Conservation (phyloP, 2,797 vertebrate species). For the Poecilia velifera region DNA sequence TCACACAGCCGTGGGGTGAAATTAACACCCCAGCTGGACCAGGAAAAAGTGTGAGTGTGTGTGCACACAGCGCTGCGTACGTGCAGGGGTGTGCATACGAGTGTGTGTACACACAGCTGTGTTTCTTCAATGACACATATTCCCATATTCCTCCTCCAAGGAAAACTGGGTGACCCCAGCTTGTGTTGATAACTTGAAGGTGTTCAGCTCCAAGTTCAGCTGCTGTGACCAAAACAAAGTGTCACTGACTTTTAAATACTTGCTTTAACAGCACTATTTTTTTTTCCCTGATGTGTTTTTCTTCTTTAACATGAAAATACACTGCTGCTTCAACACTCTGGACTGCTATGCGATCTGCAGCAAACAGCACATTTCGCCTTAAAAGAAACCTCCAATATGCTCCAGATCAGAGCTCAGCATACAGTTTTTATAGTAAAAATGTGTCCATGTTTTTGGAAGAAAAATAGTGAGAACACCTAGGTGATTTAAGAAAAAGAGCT, state of each 20-base stretch:
- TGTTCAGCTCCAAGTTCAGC: slow-evolving; percentile 56
- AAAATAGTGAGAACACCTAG: neutral
- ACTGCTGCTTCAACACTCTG: neutral
- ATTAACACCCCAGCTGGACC: slow-evolving; percentile 82
- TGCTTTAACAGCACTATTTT: slow-evolving; percentile 7
- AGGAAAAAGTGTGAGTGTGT: slow-evolving; percentile 58
- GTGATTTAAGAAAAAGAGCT: neutral
- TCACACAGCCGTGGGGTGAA: slow-evolving; percentile 77
- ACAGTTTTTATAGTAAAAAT: neutral
- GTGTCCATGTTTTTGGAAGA: neutral
- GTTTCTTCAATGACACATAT: slow-evolving; percentile 80
- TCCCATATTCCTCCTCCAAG: slow-evolving; percentile 66
- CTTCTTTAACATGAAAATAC: neutral
- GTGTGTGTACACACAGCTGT: slow-evolving; percentile 76
- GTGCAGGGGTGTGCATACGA: slow-evolving; percentile 34
- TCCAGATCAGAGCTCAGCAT: neutral
- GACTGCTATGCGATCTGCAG: neutral
- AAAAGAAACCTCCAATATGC: neutral
- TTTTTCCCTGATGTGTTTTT: slow-evolving; percentile 6
- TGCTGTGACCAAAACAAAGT: slow-evolving; percentile 64
- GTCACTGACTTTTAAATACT: slow-evolving; percentile 49
- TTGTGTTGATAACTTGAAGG: slow-evolving; percentile 65
- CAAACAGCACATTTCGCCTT: neutral
- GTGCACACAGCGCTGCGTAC: slow-evolving; percentile 19
- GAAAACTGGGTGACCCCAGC: slow-evolving; percentile 70